Conservation (phyloP, 2,888 invertebrate genomes). For the Tholera decimalis region DNA sequence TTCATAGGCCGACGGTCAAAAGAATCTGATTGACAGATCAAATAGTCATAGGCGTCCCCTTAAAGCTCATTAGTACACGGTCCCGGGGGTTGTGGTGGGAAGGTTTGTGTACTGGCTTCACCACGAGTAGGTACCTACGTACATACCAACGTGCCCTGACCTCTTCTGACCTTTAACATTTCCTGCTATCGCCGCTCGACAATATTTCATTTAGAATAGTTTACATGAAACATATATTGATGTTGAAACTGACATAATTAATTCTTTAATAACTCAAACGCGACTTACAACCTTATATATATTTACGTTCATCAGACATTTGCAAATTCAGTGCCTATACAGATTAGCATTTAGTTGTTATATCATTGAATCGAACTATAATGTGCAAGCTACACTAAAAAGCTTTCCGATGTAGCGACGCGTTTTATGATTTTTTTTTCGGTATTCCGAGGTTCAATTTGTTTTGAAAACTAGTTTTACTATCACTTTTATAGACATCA, state of each 20-base stretch:
- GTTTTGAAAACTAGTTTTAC: constrained; percentile 47
- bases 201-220: constrained; percentile 35
- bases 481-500: constrained; percentile 31
- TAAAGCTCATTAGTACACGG: constrained; percentile 61
- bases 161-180: constrained; percentile 53
- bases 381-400: constrained; percentile 24
- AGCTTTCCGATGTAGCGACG: constrained; percentile 45
- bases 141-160: constrained; percentile 37
- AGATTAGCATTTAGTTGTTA: constrained; percentile 9
- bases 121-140: constrained; percentile 9
- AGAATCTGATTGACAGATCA: constrained; percentile 43
- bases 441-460: constrained; percentile 27
- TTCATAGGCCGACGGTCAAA: constrained; percentile 7
- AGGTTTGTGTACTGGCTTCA: constrained; percentile 36
- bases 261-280: constrained; percentile 19
- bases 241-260: constrained; percentile 18
- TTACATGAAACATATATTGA: constrained; percentile 28
- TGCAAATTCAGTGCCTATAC: constrained; percentile 11
- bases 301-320: constrained; percentile 4
- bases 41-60: constrained; percentile 47
- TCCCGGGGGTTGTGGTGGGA: constrained; percentile 53
- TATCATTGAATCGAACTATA: constrained; percentile 13
- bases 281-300: neutral
- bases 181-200: constrained; percentile 29
- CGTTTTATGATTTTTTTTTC: constrained; percentile 47